Conservation (phyloP, 2,888 invertebrate species). For the Cartodere bifasciata region DNA sequence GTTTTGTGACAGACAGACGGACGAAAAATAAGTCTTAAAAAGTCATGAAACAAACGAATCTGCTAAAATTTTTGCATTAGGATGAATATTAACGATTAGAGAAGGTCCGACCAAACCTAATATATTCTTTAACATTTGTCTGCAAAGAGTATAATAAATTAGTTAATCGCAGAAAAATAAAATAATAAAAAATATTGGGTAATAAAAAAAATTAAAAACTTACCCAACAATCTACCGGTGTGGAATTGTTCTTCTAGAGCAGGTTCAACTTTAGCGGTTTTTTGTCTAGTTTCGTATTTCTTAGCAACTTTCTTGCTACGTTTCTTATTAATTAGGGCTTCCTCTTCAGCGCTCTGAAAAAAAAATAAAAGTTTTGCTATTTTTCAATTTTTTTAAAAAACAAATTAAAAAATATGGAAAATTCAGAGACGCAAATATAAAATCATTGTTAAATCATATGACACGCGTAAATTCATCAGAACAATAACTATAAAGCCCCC, state of each 20-base stretch:
- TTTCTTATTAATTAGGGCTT: slow-evolving; percentile 87
- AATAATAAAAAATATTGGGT: slow-evolving; percentile 5
- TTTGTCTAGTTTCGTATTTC: slow-evolving; percentile 88
- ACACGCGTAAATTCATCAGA: slow-evolving; percentile 45
- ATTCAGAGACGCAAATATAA: slow-evolving; percentile 2
- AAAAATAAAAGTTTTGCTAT: too few species aligned
- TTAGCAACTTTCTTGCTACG: slow-evolving; percentile 84
- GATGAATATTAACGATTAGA: too few species aligned
- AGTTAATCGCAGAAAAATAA: background rate
- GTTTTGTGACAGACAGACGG: too few species aligned
- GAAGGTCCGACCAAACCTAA: too few species aligned
- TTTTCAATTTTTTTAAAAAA: slow-evolving; percentile 4
- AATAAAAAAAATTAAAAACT: slow-evolving; percentile 21
- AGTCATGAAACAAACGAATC: too few species aligned
- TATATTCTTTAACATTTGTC: too few species aligned
- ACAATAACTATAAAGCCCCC: slow-evolving; percentile 1
- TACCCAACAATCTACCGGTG: slow-evolving; percentile 89
- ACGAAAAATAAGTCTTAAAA: too few species aligned
- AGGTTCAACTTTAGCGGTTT: slow-evolving; percentile 86
- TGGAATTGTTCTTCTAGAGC: slow-evolving; percentile 94
- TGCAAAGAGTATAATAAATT: too few species aligned
- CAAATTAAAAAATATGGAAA: slow-evolving; percentile 4
- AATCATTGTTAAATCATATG: slow-evolving; percentile 18
- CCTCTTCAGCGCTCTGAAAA: slow-evolving; percentile 80
- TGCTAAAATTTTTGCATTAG: too few species aligned